Evolutionary conservation across 2,113 vertebrate species (phyloP).

Genomic region (human (Homo sapiens)): DNA sequence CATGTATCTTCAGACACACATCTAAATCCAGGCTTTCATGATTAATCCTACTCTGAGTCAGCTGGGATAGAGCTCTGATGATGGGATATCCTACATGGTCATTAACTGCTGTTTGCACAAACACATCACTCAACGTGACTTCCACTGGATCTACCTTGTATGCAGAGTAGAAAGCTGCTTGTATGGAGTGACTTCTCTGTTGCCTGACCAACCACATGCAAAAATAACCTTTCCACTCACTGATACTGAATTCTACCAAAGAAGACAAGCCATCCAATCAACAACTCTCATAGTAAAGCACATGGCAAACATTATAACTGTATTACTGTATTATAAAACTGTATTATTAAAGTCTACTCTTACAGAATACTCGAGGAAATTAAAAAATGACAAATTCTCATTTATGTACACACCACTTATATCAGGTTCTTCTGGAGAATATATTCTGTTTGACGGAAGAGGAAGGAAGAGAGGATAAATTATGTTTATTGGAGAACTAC

Average conservation of each 20-base stretch:
- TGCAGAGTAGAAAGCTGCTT: background rate
- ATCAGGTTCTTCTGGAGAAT: background rate
- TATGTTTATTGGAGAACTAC: background rate
- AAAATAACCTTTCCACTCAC: background rate
- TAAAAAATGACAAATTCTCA: background rate
- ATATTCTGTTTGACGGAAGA: conserved; percentile 20
- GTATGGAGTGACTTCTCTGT: background rate
- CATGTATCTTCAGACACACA: background rate
- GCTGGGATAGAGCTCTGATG: background rate
- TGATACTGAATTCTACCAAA: background rate
- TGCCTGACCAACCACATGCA: background rate
- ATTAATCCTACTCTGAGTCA: background rate
- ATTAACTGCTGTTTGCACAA: background rate
- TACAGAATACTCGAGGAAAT: background rate
- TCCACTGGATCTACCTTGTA: background rate
- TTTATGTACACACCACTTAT: background rate
- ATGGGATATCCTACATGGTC: background rate
- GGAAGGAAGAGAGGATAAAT: background rate
- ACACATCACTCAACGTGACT: background rate
- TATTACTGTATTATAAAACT: no score
- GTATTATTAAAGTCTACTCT: background rate
- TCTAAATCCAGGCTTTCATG: background rate
- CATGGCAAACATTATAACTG: background rate
- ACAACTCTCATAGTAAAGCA: background rate
- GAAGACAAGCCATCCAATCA: background rate